These are phyloP conservation scores for Sebastiscus albofasciatus DNA, from an alignment of 2,797 vertebrate genomes.

Conservation along the genomic window DNA sequence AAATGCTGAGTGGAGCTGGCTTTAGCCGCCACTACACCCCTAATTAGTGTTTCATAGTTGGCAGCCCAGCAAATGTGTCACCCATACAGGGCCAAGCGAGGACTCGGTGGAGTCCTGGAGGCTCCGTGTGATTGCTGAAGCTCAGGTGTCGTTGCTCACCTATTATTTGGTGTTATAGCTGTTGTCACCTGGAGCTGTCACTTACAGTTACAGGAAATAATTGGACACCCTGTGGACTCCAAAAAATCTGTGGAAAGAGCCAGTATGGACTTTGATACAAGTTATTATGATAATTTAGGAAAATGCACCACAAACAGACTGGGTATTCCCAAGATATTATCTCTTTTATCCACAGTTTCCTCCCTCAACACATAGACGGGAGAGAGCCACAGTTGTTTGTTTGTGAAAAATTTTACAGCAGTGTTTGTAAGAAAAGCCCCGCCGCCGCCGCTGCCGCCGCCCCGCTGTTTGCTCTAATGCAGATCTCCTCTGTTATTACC, in stretches of 20 bases:
- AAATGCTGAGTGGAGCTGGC: neutral
- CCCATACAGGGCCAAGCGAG: constrained; percentile 16
- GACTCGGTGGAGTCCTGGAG: neutral
- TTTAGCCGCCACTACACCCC: neutral
- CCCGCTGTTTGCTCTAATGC: constrained; percentile 20
- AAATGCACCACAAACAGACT: neutral
- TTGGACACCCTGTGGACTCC: neutral
- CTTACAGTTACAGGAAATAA: neutral
- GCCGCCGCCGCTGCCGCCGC: no score
- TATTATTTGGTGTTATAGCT: constrained; percentile 8
- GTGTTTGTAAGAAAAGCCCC: neutral
- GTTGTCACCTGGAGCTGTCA: constrained; percentile 14
- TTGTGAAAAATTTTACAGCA: constrained; percentile 11
- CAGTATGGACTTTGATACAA: neutral
- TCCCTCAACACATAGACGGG: neutral
- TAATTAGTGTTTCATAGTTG: constrained; percentile 30
- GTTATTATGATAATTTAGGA: neutral
- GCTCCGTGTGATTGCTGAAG: neutral
- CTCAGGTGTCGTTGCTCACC: constrained; percentile 13
- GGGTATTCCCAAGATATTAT: neutral
- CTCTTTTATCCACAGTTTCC: neutral
- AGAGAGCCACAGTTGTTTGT: neutral
- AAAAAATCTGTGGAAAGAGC: neutral
- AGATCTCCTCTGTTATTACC: constrained; percentile 21
- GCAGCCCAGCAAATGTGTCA: constrained; percentile 28